Evolutionary conservation across 2,797 vertebrate species (phyloP).

Genomic region (Jordanella pulchra): DNA sequence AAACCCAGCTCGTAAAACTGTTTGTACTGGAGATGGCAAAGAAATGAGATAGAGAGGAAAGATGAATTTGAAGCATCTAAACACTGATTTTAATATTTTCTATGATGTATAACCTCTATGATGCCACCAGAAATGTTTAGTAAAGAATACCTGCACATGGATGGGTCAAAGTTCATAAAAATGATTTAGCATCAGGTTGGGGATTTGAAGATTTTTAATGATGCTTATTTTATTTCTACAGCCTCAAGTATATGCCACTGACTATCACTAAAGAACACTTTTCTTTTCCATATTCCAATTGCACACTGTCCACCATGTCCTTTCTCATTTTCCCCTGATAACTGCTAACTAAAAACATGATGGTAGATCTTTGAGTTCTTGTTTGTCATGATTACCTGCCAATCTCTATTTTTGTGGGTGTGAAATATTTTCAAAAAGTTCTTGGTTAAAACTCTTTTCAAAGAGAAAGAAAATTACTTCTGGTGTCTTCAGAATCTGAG

Average conservation of each 20-base stretch:
- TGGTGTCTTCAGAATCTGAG: background rate
- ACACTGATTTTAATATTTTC: no score
- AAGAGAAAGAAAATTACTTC: background rate
- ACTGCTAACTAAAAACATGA: background rate
- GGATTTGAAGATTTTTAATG: background rate
- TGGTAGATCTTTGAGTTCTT: background rate
- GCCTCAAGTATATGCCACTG: background rate
- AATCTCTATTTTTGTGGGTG: background rate
- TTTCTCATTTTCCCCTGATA: no score
- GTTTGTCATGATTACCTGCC: background rate
- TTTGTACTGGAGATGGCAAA: no score
- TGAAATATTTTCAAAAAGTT: background rate
- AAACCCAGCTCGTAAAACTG: conserved; percentile 6
- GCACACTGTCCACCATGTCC: background rate
- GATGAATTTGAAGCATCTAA: no score
- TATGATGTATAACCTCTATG: no score
- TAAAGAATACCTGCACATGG: background rate
- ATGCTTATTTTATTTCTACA: background rate
- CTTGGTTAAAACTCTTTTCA: background rate
- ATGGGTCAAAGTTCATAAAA: no score
- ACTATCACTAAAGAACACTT: background rate
- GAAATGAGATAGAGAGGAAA: no score
- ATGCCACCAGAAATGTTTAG: no score
- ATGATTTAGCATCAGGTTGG: background rate
- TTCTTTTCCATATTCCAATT: background rate